A percentile compares a stretch with the other conserved stretches of the same genome.
Evolutionary conservation across 1,140 invertebrate species (phyloP).

Genomic region (Cydia amplana): DNA sequence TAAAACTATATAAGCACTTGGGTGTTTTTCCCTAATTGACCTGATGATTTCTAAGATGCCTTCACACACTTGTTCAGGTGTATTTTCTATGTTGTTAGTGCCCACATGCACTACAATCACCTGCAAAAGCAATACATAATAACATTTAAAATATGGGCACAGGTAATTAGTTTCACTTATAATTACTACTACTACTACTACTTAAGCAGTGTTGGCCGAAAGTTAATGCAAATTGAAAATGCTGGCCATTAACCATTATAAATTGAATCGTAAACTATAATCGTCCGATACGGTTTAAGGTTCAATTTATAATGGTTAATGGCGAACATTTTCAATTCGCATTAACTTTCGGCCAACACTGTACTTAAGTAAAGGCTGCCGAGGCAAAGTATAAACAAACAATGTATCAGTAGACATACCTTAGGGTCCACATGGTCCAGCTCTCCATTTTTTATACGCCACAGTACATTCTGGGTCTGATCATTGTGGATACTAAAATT

Average conservation of each 20-base stretch:
- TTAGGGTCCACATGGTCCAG: conserved; percentile 93
- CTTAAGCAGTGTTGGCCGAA: no score
- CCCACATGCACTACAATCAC: conserved; percentile 92
- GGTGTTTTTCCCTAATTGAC: conserved; percentile 87
- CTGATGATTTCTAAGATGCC: conserved; percentile 89
- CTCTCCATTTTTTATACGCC: conserved; percentile 93
- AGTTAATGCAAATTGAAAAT: no score
- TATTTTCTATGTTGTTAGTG: conserved; percentile 91
- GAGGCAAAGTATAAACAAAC: not conserved
- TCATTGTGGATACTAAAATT: conserved; percentile 95
- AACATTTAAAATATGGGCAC: not conserved
- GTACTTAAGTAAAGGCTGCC: no score
- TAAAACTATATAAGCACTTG: conserved; percentile 88
- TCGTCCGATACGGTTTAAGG: no score
- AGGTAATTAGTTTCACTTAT: no score
- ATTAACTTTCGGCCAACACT: no score
- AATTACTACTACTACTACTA: no score
- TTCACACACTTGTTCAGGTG: conserved; percentile 88
- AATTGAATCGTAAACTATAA: no score
- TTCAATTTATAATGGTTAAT: no score
- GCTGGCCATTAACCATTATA: no score
- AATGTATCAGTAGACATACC: conserved; percentile 72
- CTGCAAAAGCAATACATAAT: conserved; percentile 73
- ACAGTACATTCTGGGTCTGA: conserved; percentile 92
- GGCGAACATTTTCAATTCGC: no score